A percentile compares a stretch with the other conserved stretches of the same genome.
Conservation (phyloP, 2,888 invertebrate species). For the Pherbina coryleti region DNA sequence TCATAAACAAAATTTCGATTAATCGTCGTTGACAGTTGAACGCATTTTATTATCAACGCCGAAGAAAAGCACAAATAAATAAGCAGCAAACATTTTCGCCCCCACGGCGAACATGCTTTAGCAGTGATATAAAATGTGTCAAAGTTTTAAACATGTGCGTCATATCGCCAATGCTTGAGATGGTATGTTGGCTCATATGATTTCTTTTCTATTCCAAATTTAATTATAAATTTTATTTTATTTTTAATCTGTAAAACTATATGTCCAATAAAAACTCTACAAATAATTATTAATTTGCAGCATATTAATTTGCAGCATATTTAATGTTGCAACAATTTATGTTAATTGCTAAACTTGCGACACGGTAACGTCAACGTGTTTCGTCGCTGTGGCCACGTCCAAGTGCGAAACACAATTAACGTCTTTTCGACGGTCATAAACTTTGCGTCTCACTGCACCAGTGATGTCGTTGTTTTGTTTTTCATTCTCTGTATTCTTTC, state of each 20-base stretch:
- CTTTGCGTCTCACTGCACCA: conserved; percentile 18
- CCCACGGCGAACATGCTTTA: neutral
- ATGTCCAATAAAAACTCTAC: no score
- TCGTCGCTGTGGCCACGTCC: conserved; percentile 20
- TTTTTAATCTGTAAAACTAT: no score
- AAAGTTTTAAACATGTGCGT: neutral
- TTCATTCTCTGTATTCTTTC: neutral
- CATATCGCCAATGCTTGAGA: neutral
- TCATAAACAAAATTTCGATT: conserved; percentile 41
- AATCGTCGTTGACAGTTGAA: conserved; percentile 32
- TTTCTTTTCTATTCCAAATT: neutral
- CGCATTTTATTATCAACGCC: neutral
- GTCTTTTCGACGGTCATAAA: conserved; percentile 28
- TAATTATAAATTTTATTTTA: no score
- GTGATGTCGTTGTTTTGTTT: conserved; percentile 10
- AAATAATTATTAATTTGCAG: neutral
- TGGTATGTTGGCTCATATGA: neutral
- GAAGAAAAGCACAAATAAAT: no score
- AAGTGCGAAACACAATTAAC: conserved; percentile 34
- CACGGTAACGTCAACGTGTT: conserved; percentile 6
- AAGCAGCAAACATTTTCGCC: neutral
- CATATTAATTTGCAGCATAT: conserved; percentile 49
- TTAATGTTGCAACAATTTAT: conserved; percentile 60
- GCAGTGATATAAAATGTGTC: neutral
- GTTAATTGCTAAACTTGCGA: conserved; percentile 12